phyloP scores from a whole-genome alignment of 2,888 invertebrate genomes.

The Archips crataeganus region DNA sequence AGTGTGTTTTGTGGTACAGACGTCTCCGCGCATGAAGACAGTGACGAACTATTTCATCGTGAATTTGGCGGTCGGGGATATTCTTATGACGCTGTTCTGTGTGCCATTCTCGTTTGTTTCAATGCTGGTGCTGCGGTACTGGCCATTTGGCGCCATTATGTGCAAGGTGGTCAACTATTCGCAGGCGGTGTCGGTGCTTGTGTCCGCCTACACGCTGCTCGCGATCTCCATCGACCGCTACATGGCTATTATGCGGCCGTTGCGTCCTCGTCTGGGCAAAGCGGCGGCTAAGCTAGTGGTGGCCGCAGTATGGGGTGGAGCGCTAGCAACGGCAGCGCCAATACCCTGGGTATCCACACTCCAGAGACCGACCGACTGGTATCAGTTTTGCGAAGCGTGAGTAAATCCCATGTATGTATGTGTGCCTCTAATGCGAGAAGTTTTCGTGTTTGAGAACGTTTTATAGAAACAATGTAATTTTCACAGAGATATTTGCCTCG shows the following conservation, averaged over 20 bases:
- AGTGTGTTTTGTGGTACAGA: conserved; percentile 94
- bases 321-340: conserved; percentile 92
- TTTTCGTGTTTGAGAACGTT: neutral
- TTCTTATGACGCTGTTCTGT: conserved; percentile 95
- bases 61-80: conserved; percentile 95
- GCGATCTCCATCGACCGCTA: conserved; percentile 96
- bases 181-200: conserved; percentile 92
- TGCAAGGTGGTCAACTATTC: conserved; percentile 94
- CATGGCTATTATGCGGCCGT: conserved; percentile 95
- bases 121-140: conserved; percentile 91
- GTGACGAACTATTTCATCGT: conserved; percentile 97
- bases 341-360: conserved; percentile 91
- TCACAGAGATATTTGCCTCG: conserved; percentile 89
- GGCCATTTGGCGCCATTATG: conserved; percentile 94
- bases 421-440: conserved; percentile 11
- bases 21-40: conserved; percentile 94
- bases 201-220: conserved; percentile 95
- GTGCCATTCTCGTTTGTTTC: conserved; percentile 96
- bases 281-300: conserved; percentile 89
- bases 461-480: conserved; percentile 45
- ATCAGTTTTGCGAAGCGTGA: conserved; percentile 88
- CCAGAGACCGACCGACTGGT: conserved; percentile 87
- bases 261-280: conserved; percentile 92
- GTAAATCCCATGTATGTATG: conserved; percentile 58
- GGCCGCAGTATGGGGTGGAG: conserved; percentile 90